A percentile compares a stretch with the other conserved stretches of the same genome.
These are phyloP conservation scores for Porites cylindrica DNA, from an alignment of 92 coral and sea anemone genomes.

Conservation along the genomic window DNA sequence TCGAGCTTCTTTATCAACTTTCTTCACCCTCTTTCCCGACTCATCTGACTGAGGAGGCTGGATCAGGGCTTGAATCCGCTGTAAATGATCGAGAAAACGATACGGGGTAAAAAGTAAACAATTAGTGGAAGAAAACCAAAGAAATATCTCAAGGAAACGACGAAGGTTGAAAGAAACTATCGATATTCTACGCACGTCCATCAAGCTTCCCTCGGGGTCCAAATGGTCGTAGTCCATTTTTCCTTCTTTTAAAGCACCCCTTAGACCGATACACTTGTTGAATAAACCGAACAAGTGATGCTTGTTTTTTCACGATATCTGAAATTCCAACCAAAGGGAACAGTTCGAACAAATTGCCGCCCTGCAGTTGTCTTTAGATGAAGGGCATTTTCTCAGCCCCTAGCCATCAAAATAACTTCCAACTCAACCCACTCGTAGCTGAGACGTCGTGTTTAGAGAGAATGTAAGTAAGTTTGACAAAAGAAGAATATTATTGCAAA, in stretches of 20 bases:
- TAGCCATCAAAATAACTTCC: constrained; percentile 5
- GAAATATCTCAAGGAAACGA: constrained; percentile 22
- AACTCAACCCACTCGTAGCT: constrained; percentile 36
- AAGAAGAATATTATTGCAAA: constrained; percentile 8
- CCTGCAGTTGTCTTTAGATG: constrained; percentile 53
- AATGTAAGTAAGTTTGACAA: constrained; percentile 3
- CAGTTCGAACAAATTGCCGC: constrained; percentile 70
- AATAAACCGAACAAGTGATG: not conserved
- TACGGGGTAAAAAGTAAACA: constrained; percentile 24
- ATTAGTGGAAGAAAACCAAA: constrained; percentile 1
- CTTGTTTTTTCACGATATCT: constrained; percentile 7
- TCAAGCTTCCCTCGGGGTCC: constrained; percentile 98
- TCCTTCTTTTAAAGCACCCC: constrained; percentile 41
- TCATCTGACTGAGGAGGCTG: constrained; percentile 95
- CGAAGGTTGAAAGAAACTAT: constrained; percentile 6
- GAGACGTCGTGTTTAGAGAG: not conserved
- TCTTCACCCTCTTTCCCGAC: constrained; percentile 72
- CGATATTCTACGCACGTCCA: constrained; percentile 86
- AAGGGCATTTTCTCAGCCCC: constrained; percentile 55
- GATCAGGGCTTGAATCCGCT: constrained; percentile 99
- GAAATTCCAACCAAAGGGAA: constrained; percentile 59
- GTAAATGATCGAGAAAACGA: constrained; percentile 44
- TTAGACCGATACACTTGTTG: not conserved
- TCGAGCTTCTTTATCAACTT: constrained; percentile 90
- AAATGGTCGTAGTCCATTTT: constrained; percentile 96